phyloP scores from a whole-genome alignment of 2,113 vertebrate species.

The Amazona guildingii region DNA sequence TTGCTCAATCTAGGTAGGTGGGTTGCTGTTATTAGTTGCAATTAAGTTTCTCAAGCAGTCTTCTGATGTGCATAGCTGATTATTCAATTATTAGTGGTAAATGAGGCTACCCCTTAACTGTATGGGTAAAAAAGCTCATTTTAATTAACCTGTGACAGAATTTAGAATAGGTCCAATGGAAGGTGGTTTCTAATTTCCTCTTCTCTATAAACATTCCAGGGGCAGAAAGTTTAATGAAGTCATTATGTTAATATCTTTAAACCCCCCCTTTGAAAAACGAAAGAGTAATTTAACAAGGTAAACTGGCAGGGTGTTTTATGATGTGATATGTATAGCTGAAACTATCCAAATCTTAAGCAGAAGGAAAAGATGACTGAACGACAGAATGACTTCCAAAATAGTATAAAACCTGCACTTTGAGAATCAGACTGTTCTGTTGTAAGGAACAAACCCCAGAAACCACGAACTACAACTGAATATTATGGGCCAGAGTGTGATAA shows the following conservation, averaged over 20 bases:
- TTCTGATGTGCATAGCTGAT: neutral
- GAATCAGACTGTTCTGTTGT: neutral
- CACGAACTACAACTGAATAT: neutral
- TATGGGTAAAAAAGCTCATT: neutral
- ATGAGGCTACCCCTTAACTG: neutral
- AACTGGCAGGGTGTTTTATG: neutral
- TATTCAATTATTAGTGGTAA: neutral
- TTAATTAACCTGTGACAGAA: neutral
- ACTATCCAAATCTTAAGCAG: neutral
- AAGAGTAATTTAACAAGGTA: neutral
- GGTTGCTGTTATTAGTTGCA: neutral
- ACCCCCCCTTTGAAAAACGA: neutral
- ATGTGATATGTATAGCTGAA: neutral
- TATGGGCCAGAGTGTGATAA: neutral
- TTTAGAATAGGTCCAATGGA: neutral
- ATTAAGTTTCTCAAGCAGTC: neutral
- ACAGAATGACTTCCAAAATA: neutral
- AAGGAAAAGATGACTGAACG: neutral
- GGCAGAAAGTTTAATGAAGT: neutral
- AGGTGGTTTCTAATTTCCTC: neutral
- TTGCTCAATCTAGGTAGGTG: neutral
- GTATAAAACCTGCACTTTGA: neutral
- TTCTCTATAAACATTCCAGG: neutral
- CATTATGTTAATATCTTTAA: neutral
- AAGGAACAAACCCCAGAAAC: neutral